Evolutionary conservation across 1,140 invertebrate genomes (phyloP), one percentile per base, ranked within the genome.

Genomic region (Leguminivora glycinivorella): DNA sequence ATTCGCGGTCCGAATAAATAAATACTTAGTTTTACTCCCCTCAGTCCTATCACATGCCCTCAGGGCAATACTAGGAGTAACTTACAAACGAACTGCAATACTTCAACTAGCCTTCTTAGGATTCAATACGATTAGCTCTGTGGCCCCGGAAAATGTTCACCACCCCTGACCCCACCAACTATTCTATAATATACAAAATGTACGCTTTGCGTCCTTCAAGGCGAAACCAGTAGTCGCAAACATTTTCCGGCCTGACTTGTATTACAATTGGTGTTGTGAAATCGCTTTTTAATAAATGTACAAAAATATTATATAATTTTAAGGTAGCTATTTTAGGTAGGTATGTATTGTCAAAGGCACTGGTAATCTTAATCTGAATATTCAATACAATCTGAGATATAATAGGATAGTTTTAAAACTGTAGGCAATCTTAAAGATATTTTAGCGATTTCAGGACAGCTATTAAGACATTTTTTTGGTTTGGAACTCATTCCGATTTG

Each of bases 341-440:
- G 88, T 90, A 89, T 89, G 87, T 91, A 88, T 91, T 84, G 84
- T 85, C 77, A 81, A 91, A 91, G 89, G 89, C 89, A 91, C 89
- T 91, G 89, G 89, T 91, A 88, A 83, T 79, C 81, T 83, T 84
- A 87, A 74, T 73, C 72, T 83, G 84, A 81, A 84, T 82, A 79
- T 82, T 80, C 71, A 78, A 80, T 78, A 85, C 71, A 76, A 76
- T 80, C 79, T 77, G 79, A 69, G 72, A 73, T 68, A 76, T 67
- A 73, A 77, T 66, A 69, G 38, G 60, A 47, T 26, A 40, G 69
- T 24, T 71, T 56, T 52, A 52, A 72, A 74, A 69, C 58, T 67
- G 56, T 60, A 56, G 40, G 14, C 56, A 74, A 76, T 26, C 77
- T 80, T 81, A 81, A 66, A 75, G 72, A 70, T 78, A 9, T 81